Evolutionary conservation across 2,113 vertebrate genomes (phyloP).

Genomic region (Gambusia affinis): DNA sequence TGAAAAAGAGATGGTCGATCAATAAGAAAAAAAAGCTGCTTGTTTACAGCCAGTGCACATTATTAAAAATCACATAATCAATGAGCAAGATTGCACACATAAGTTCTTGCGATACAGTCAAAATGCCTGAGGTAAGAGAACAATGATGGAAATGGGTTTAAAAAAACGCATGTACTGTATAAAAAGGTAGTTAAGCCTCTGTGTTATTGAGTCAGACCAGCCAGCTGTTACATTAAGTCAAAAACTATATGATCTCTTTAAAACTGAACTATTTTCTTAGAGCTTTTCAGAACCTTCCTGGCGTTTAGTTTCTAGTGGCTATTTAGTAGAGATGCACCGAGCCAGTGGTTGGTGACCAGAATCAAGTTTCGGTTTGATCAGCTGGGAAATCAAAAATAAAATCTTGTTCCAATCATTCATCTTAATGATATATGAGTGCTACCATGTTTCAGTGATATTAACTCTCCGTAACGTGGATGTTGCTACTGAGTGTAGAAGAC

Average conservation of each 20-base stretch:
- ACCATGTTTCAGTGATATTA: not conserved
- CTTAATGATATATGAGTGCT: not conserved
- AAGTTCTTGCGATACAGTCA: constrained; percentile 4
- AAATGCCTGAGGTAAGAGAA: constrained; percentile 50
- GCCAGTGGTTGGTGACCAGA: too few relatives aligned
- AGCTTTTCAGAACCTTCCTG: not conserved
- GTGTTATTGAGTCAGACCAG: constrained; percentile 16
- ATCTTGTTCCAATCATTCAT: not conserved
- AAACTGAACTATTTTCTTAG: constrained; percentile 1
- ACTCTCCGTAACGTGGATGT: not conserved
- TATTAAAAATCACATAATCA: constrained; percentile 3
- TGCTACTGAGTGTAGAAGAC: not conserved
- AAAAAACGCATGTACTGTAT: constrained; percentile 30
- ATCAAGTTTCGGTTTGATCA: too few relatives aligned
- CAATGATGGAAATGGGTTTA: constrained; percentile 36
- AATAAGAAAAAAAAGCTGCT: not conserved
- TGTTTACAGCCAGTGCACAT: not conserved
- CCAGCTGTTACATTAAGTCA: not conserved
- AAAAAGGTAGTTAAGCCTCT: constrained; percentile 20
- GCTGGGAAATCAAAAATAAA: not conserved
- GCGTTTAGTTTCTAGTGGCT: not conserved
- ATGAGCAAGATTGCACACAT: not conserved
- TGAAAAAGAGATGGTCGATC: constrained; percentile 10
- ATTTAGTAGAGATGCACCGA: too few relatives aligned
- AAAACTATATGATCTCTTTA: constrained; percentile 11